phyloP scores from a whole-genome alignment of 2,888 invertebrate genomes.

The Parnassius smintheus region DNA sequence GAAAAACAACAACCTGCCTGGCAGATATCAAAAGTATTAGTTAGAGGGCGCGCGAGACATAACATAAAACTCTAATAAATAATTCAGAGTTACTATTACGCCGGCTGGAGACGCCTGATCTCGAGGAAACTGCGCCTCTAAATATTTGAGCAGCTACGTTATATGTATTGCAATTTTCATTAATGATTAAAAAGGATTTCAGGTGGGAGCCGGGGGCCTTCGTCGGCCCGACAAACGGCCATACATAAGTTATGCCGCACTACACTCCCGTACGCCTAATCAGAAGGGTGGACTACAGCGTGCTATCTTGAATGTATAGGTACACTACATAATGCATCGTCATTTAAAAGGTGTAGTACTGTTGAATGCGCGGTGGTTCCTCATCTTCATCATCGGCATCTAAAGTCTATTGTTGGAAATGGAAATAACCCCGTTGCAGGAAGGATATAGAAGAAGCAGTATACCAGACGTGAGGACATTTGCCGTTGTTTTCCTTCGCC shows the following conservation, averaged over 20 bases:
- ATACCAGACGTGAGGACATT: too few species aligned
- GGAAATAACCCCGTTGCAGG: too few species aligned
- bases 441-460: too few species aligned
- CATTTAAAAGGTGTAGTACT: conserved; percentile 32
- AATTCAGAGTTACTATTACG: conserved; percentile 72
- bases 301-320: conserved; percentile 49
- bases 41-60: conserved; percentile 57
- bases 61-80: conserved; percentile 75
- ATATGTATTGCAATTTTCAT: conserved; percentile 80
- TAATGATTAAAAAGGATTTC: conserved; percentile 70
- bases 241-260: conserved; percentile 61
- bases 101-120: conserved; percentile 39
- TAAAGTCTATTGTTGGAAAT: too few species aligned
- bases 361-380: neutral
- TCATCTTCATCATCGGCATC: too few species aligned
- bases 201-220: conserved; percentile 51
- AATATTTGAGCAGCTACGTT: conserved; percentile 74
- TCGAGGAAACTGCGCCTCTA: conserved; percentile 64
- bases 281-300: conserved; percentile 57
- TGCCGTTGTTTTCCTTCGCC: too few species aligned
- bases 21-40: conserved; percentile 64
- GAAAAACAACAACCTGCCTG: conserved; percentile 14
- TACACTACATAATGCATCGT: conserved; percentile 54
- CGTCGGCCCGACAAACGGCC: conserved; percentile 48
- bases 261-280: conserved; percentile 59